Evolutionary conservation across 2,797 vertebrate species (phyloP).

Genomic region (Sebastes reedi): DNA sequence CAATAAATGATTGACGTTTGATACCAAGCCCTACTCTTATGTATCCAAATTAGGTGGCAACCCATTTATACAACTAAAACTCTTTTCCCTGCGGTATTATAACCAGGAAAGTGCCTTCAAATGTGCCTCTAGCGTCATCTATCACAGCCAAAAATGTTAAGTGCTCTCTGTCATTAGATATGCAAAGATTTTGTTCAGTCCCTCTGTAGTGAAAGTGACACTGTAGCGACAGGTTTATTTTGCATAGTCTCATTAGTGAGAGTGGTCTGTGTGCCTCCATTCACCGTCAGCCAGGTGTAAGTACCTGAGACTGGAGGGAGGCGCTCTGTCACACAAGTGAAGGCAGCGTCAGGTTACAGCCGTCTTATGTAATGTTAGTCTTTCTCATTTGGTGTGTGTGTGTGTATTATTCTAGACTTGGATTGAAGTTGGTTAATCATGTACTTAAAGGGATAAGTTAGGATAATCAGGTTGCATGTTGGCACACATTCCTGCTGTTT

Average conservation of each 20-base stretch:
- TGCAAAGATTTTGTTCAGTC: not conserved
- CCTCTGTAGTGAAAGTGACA: constrained; percentile 28
- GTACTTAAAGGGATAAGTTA: not conserved
- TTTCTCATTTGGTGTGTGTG: constrained; percentile 7
- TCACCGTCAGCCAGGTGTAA: constrained; percentile 57
- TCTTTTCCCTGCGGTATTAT: not conserved
- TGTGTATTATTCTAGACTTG: constrained; percentile 9
- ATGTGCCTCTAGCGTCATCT: not conserved
- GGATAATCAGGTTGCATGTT: not conserved
- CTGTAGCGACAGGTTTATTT: not conserved
- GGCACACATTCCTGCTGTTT: not conserved
- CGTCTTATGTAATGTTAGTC: constrained; percentile 46
- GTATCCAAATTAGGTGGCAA: not conserved
- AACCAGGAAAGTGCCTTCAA: not conserved
- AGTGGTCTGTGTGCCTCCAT: constrained; percentile 40
- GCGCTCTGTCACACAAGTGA: constrained; percentile 25
- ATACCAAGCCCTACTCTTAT: not conserved
- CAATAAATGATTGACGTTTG: not conserved
- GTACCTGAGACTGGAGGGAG: constrained; percentile 41
- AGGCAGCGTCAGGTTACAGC: constrained; percentile 49
- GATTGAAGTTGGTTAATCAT: constrained; percentile 36
- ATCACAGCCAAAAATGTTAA: constrained; percentile 4
- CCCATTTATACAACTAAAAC: not conserved
- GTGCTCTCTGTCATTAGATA: not conserved
- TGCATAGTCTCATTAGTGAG: constrained; percentile 50